A percentile compares a stretch with the other conserved stretches of the same genome.
Conservation (phyloP, 2,797 vertebrate species). For the Clamator glandarius region DNA sequence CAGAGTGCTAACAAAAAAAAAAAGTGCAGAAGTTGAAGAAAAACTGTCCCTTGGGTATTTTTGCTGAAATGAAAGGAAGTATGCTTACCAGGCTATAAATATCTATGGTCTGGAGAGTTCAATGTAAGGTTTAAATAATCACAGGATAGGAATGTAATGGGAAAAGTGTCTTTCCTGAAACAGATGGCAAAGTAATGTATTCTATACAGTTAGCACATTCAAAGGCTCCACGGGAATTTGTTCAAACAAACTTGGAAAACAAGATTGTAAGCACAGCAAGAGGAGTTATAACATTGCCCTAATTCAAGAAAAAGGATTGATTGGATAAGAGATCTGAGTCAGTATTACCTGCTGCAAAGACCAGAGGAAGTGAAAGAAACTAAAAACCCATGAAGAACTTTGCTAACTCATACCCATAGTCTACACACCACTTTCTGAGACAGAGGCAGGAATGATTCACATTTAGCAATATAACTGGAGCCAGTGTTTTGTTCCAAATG, state of each 20-base stretch:
- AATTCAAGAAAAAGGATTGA: neutral
- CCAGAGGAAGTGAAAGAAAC: neutral
- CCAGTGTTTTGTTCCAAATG: neutral
- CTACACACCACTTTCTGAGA: rapidly evolving
- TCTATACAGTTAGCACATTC: conserved; percentile 28
- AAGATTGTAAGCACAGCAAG: neutral
- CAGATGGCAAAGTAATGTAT: conserved; percentile 59
- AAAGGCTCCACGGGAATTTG: conserved; percentile 27
- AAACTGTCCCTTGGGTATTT: neutral
- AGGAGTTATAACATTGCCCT: neutral
- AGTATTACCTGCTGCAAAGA: neutral
- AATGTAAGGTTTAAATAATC: conserved; percentile 24
- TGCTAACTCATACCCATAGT: neutral
- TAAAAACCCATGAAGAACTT: neutral
- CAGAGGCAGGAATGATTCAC: neutral
- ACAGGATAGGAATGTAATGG: neutral
- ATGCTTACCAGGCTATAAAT: neutral
- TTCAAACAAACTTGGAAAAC: conserved; percentile 57
- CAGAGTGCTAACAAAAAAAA: neutral
- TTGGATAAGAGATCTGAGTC: neutral
- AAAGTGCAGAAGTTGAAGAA: neutral
- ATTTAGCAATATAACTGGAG: neutral
- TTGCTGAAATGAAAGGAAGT: neutral
- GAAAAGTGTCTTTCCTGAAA: neutral
- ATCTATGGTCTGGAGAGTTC: neutral